These are phyloP conservation scores for Odocoileus hemionus DNA, from an alignment of 2,113 vertebrate species.

Conservation along the genomic window DNA sequence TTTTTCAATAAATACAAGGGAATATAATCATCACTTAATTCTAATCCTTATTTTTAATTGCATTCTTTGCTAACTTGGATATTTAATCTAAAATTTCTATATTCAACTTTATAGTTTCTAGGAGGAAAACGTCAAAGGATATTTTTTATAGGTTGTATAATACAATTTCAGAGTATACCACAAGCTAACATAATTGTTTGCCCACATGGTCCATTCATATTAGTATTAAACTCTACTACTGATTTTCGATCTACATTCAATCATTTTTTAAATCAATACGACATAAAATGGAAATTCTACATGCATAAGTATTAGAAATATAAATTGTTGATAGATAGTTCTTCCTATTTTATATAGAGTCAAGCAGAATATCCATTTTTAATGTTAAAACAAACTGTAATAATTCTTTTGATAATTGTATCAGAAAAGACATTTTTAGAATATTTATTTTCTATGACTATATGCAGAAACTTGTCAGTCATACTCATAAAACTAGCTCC, in stretches of 20 bases:
- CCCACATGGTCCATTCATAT: neutral
- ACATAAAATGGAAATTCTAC: neutral
- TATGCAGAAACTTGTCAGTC: neutral
- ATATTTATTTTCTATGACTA: neutral
- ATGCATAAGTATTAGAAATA: neutral
- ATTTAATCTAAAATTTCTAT: neutral
- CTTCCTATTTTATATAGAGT: neutral
- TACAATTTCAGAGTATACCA: neutral
- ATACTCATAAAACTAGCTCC: neutral
- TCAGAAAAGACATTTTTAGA: neutral
- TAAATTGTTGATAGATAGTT: neutral
- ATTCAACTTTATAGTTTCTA: neutral
- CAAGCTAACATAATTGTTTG: neutral
- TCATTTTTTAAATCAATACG: neutral
- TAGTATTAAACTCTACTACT: neutral
- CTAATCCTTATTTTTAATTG: neutral
- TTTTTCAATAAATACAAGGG: neutral
- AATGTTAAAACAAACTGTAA: neutral
- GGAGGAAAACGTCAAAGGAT: neutral
- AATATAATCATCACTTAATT: neutral
- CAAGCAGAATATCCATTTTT: neutral
- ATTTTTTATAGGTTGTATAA: neutral
- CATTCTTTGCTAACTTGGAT: neutral
- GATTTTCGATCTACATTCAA: neutral
- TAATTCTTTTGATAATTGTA: neutral